Conservation (phyloP, 2,113 vertebrate genomes). For the Limnothrissa miodon region DNA sequence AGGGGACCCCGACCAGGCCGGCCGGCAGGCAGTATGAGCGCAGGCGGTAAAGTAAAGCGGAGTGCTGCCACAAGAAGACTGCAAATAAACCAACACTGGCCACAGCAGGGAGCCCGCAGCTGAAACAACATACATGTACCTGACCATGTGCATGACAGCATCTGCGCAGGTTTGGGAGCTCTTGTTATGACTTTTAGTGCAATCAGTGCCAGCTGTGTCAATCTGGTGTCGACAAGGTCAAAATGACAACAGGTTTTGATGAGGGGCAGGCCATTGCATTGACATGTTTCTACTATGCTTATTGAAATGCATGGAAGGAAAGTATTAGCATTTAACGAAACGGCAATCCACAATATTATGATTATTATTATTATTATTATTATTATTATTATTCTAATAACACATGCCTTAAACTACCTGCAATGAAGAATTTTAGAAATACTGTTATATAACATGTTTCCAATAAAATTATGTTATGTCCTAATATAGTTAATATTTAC, state of each 20-base stretch:
- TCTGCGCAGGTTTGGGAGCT: constrained; percentile 18
- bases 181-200: constrained; percentile 24
- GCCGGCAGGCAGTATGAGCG: background rate
- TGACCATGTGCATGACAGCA: constrained; percentile 25
- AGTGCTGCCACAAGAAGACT: constrained; percentile 17
- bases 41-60: background rate
- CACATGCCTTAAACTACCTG: background rate
- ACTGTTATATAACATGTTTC: background rate
- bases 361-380: background rate
- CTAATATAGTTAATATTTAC: background rate
- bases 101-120: constrained; percentile 21
- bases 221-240: constrained; percentile 15
- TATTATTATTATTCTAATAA: background rate
- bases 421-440: background rate
- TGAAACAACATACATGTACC: constrained; percentile 39
- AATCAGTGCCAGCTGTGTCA: constrained; percentile 30
- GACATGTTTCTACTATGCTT: background rate
- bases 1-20: background rate
- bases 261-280: background rate
- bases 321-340: background rate
- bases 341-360: background rate
- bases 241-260: constrained; percentile 22
- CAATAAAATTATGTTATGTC: background rate
- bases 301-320: background rate
- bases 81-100: constrained; percentile 25